phyloP scores from a whole-genome alignment of 2,113 vertebrate genomes.

The Phycodurus eques region DNA sequence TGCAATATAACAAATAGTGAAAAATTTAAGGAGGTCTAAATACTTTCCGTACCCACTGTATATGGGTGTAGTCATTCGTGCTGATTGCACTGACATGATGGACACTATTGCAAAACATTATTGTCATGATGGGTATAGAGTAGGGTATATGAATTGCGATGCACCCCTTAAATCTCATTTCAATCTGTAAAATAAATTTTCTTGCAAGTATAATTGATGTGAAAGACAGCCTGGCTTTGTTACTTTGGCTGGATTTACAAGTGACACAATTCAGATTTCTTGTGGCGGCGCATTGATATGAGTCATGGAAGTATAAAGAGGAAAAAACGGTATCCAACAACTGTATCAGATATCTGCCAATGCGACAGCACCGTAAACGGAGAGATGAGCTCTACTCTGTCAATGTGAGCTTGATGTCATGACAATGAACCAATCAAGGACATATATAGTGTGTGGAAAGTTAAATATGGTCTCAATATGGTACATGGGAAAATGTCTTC shows the following conservation, averaged over 20 bases:
- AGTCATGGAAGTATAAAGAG: not conserved
- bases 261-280: not conserved
- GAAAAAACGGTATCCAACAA: slow-evolving; percentile 2
- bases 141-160: not conserved
- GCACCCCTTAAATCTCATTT: not conserved
- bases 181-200: not conserved
- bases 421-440: not conserved
- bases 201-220: not conserved
- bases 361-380: not conserved
- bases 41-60: no score
- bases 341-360: not conserved
- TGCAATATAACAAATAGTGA: no score
- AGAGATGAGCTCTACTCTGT: not conserved
- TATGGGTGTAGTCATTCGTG: not conserved
- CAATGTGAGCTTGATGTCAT: not conserved
- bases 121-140: not conserved
- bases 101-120: not conserved
- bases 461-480: not conserved
- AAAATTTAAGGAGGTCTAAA: no score
- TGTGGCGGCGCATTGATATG: not conserved
- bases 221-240: not conserved
- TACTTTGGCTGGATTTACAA: not conserved
- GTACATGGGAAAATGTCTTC: not conserved
- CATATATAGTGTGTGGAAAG: not conserved
- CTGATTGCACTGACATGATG: not conserved